Evolutionary conservation across 2,888 invertebrate species (phyloP).

Genomic region (Euplexia lucipara): DNA sequence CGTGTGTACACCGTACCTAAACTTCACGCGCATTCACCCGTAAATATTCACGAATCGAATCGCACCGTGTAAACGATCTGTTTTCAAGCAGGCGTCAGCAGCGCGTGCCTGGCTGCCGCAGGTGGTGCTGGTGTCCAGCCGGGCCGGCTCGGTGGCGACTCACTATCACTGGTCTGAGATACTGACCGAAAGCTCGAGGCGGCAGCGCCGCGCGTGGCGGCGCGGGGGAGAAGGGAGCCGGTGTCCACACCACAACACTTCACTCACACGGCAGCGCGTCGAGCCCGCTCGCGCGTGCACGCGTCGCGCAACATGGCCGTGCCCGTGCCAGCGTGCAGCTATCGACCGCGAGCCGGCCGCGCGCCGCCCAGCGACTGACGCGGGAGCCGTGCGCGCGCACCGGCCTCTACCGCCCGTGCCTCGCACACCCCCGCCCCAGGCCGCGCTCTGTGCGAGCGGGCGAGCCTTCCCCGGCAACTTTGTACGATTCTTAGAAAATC

Average conservation of each 20-base stretch:
- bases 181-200: slow-evolving; percentile 80
- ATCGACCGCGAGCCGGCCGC: slow-evolving; percentile 89
- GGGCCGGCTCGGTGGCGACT: slow-evolving; percentile 21
- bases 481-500: slow-evolving; percentile 61
- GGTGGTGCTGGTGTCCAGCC: slow-evolving; percentile 31
- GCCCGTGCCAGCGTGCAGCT: slow-evolving; percentile 80
- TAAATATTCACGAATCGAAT: slow-evolving; percentile 62
- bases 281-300: slow-evolving; percentile 82
- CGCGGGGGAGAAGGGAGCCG: slow-evolving; percentile 66
- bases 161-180: slow-evolving; percentile 49
- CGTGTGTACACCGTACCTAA: slow-evolving; percentile 55
- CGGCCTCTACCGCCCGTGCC: slow-evolving; percentile 75
- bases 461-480: slow-evolving; percentile 65
- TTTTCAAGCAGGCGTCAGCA: slow-evolving; percentile 42
- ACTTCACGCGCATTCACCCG: slow-evolving; percentile 61
- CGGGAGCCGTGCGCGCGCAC: slow-evolving; percentile 86
- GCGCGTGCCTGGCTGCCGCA: slow-evolving; percentile 38
- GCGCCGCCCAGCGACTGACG: slow-evolving; percentile 87
- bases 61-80: slow-evolving; percentile 47
- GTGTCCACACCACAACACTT: slow-evolving; percentile 68
- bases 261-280: slow-evolving; percentile 80
- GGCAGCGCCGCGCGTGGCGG: slow-evolving; percentile 67
- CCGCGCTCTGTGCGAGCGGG: slow-evolving; percentile 57
- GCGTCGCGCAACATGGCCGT: slow-evolving; percentile 84
- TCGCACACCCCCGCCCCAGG: slow-evolving; percentile 67